Evolutionary conservation across 1,140 invertebrate species (phyloP), one percentile per base, ranked within the genome.

Genomic region (Prorops nasuta): DNA sequence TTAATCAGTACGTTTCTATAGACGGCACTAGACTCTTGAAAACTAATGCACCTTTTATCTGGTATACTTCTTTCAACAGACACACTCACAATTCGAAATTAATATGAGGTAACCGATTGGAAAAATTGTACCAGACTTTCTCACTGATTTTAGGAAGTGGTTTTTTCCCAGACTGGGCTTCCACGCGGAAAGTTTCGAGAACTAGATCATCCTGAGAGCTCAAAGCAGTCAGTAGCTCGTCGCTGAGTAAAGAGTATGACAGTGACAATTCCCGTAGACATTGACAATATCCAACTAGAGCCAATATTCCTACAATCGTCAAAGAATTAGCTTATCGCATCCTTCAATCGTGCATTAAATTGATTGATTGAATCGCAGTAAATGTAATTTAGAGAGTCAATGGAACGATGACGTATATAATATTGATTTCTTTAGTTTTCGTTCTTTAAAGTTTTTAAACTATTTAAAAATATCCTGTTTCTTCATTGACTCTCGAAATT

Each of bases 21-120:
- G n/a, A n/a, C n/a, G n/a, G n/a, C n/a, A n/a, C n/a, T n/a, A n/a
- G n/a, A n/a, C n/a, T n/a, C n/a, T n/a, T n/a, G n/a, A n/a, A n/a
- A n/a, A n/a, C n/a, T n/a, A n/a, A n/a, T n/a, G n/a, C n/a, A n/a
- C n/a, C n/a, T n/a, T n/a, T n/a, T n/a, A n/a, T n/a, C n/a, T n/a
- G n/a, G n/a, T n/a, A n/a, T n/a, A n/a, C n/a, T n/a, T n/a, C n/a
- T n/a, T n/a, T n/a, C n/a, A n/a, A n/a, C n/a, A n/a, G n/a, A n/a
- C n/a, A 24, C 20, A 72, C 66, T 72, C 44, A 78, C 72, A 76
- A 24, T 35, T 74, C 54, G 17, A 76, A 44, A 44, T 76, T 74
- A n/a, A 75, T 45, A 36, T 67, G 44, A 15, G 74, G 71, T 3
- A 62, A 59, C 1, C 61, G 64, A 31, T 37, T 64, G 0, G 66